Conservation (phyloP, 2,113 vertebrate species). For the Quiscalus mexicanus region DNA sequence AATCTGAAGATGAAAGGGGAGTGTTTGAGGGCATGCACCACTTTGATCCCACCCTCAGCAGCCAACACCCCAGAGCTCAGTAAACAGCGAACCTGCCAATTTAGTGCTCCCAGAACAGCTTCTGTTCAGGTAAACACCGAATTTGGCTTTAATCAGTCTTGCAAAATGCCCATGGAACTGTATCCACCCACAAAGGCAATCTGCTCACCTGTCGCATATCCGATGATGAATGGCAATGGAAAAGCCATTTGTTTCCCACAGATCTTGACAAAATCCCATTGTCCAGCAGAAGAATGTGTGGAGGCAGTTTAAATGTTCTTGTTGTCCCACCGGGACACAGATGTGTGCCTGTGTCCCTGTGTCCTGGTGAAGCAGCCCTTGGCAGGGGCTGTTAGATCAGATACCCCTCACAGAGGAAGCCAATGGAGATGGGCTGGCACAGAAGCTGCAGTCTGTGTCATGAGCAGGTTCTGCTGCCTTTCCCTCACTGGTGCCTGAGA, state of each 20-base stretch:
- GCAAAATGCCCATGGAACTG: slow-evolving; percentile 3
- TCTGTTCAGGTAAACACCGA: not conserved
- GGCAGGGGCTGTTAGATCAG: not conserved
- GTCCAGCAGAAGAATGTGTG: not conserved
- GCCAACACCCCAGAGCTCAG: not conserved
- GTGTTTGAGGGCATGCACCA: slow-evolving; percentile 12
- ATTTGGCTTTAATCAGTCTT: slow-evolving; percentile 33
- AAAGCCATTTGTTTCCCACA: not conserved
- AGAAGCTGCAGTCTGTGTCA: not conserved
- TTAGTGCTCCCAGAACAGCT: not conserved
- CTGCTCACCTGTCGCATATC: not conserved
- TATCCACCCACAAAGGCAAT: not conserved
- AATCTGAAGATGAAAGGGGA: slow-evolving; percentile 34
- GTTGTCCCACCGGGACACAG: not conserved
- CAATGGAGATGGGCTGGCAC: not conserved
- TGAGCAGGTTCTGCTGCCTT: not conserved
- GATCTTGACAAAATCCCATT: not conserved
- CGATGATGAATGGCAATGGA: not conserved
- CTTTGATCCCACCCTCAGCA: slow-evolving; percentile 51
- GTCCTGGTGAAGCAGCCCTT: not conserved
- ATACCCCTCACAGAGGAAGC: accelerated
- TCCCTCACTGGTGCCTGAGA: not conserved
- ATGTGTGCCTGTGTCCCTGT: not conserved
- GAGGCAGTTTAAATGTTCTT: not conserved
- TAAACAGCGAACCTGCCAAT: not conserved